Evolutionary conservation across 2,888 invertebrate genomes (phyloP), one percentile per base, ranked within the genome.

Genomic region (Allolobophora icterica): DNA sequence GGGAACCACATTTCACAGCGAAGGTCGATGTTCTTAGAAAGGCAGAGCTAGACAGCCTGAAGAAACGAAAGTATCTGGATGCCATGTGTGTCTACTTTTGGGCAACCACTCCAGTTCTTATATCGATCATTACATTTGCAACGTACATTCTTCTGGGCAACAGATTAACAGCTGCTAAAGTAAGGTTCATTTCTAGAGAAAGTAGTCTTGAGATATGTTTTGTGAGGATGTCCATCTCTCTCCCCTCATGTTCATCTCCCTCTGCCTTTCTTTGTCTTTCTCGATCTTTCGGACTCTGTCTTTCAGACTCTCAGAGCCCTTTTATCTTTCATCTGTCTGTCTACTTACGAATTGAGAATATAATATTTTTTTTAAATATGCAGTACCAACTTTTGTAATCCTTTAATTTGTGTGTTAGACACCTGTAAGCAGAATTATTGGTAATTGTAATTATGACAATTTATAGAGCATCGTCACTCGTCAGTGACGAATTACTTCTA

Each of bases 51-150:
- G 96, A 96, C 91, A 97, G 97, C 95, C 95, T 99, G 91, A 97
- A 97, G 93, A 97, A 97, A 19, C 96, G 98, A 92, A 99, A 99
- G 96, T 99, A 99, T 95, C 95, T 99, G 93, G 99, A 99, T 96
- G 99, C 99, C 0, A 96, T 98, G 92, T 99, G 99, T 95, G 99
- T 99, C 30, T 99, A 98, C 95, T 97, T 99, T 95, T 99, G 99
- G 99, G 99, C 99, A 0, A 98, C 98, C 0, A 99, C 99, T 17
- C 99, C 99, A 0, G 98, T 99, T 42, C 93, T 96, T n/a, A 96
- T 96, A 90, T 95, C 95, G 91, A 95, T 96, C 33, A 94, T 96
- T 24, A 96, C 96, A 34, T 95, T 96, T 92, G 94, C 95, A n/a
- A 96, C 96, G 1, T 96, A 96, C 93, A 94, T 95, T 5, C 92